A percentile compares a stretch with the other conserved stretches of the same genome.
These are phyloP conservation scores for Acinonyx jubatus DNA, from an alignment of 2,113 vertebrate genomes.

Conservation along the genomic window DNA sequence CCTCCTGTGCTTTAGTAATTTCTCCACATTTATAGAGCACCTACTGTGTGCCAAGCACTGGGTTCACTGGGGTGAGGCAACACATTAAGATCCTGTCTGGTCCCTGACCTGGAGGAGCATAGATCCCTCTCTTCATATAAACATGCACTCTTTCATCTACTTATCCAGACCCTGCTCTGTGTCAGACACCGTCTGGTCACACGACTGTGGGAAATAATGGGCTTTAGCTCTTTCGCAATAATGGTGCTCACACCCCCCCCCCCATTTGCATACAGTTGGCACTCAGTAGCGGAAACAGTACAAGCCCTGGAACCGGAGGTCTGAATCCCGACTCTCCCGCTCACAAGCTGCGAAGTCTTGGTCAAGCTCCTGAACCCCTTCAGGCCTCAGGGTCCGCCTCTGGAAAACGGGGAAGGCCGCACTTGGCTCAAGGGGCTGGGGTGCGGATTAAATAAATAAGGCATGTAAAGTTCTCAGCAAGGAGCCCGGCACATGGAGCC, in stretches of 20 bases:
- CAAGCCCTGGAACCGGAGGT: neutral
- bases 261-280: neutral
- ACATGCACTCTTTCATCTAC: neutral
- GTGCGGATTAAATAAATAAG: neutral
- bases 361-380: neutral
- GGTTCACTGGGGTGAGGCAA: neutral
- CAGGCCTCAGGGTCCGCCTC: neutral
- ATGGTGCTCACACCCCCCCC: neutral
- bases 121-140: neutral
- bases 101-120: neutral
- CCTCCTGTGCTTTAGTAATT: neutral
- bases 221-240: neutral
- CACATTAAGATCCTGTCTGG: neutral
- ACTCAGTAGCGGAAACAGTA: neutral
- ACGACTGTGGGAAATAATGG: neutral
- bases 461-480: neutral
- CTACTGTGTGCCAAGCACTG: neutral
- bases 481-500: neutral
- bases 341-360: neutral
- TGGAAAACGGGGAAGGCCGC: neutral
- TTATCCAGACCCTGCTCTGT: neutral
- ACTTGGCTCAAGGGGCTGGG: neutral
- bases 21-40: neutral
- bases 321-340: neutral
- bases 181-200: neutral